Evolutionary conservation across 2,888 invertebrate genomes (phyloP).

Genomic region (Eristalis intricaria): DNA sequence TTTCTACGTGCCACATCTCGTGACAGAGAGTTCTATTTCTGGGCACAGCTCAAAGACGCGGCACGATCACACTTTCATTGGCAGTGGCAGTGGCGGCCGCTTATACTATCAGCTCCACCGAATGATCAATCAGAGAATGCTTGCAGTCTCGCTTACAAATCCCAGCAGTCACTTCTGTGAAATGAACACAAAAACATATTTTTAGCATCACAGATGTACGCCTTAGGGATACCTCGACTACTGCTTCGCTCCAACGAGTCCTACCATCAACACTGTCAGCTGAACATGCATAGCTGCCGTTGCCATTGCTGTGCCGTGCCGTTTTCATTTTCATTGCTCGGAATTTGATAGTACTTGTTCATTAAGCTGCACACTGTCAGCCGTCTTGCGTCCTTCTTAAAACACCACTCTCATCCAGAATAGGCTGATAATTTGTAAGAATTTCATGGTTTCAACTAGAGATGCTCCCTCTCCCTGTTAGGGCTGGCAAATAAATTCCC

Average conservation of each 20-base stretch:
- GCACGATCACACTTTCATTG: conserved; percentile 61
- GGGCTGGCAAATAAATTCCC: conserved; percentile 43
- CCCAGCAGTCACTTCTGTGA: conserved; percentile 70
- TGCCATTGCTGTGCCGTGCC: neutral
- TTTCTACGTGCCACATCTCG: conserved; percentile 67
- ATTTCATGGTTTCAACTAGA: conserved; percentile 56
- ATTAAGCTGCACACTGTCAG: conserved; percentile 51
- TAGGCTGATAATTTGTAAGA: conserved; percentile 70
- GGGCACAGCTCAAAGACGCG: conserved; percentile 44
- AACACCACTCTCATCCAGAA: conserved; percentile 52
- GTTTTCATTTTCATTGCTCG: conserved; percentile 9
- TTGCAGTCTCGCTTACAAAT: conserved; percentile 67
- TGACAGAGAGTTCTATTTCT: conserved; percentile 59
- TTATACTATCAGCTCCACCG: conserved; percentile 59
- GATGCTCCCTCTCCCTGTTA: conserved; percentile 13
- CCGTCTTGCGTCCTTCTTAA: conserved; percentile 41
- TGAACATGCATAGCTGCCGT: neutral
- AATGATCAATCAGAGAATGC: conserved; percentile 68
- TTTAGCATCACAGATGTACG: conserved; percentile 69
- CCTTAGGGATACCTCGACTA: conserved; percentile 29
- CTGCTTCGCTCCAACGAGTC: neutral
- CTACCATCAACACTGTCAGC: neutral
- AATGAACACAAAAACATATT: conserved; percentile 63
- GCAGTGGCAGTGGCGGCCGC: conserved; percentile 23
- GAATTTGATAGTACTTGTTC: conserved; percentile 54